Evolutionary conservation across 2,113 vertebrate genomes (phyloP), one percentile per base, ranked within the genome.

Genomic region (Gallinago jamesoni): DNA sequence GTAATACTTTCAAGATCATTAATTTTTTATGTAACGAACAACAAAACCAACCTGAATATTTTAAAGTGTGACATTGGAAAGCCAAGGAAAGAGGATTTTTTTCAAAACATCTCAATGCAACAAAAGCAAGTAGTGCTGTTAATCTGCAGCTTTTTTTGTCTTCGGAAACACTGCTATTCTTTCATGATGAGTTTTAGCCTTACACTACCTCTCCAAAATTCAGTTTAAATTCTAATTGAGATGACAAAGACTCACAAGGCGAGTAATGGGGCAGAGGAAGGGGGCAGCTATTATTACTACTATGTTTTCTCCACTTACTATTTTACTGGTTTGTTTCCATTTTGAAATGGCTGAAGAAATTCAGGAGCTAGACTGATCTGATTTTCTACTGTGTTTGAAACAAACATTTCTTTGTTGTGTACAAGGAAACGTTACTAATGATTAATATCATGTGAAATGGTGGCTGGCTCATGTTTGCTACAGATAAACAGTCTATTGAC

Each of bases 1-100:
- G 94, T 94, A 97, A 97, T 96, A 96, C 89, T 97, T 96, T 66
- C 77, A 50, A 76, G 80, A 96, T 89, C 96, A 97, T 98, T 98
- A 97, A 96, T 94, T 97, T 98, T 98, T 97, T 89, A 97, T 96
- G 87, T 84, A 62, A 79, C 2, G 8, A 97, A 96, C 90, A 97
- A 94, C 92, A 95, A 96, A 89, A 95, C 70, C 74, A 96, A 97
- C 89, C 95, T 92, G 90, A 97, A 96, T 97, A 96, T 97, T 98
- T 98, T 82, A 97, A 94, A 84, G 60, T 20, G 62, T 68, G 90
- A 93, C 76, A 89, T 43, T 85, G 84, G 66, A 76, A 64, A 97
- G 66, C 35, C 84, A 95, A 84, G 64, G 57, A 90, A 88, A 88
- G 30, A 48, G 57, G 57, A 67, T 82, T 96, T 96, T 96, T 96